A percentile compares a stretch with the other conserved stretches of the same genome.
These are phyloP conservation scores for Lumbricus terrestris DNA, from an alignment of 2,888 invertebrate species.

Conservation along the genomic window DNA sequence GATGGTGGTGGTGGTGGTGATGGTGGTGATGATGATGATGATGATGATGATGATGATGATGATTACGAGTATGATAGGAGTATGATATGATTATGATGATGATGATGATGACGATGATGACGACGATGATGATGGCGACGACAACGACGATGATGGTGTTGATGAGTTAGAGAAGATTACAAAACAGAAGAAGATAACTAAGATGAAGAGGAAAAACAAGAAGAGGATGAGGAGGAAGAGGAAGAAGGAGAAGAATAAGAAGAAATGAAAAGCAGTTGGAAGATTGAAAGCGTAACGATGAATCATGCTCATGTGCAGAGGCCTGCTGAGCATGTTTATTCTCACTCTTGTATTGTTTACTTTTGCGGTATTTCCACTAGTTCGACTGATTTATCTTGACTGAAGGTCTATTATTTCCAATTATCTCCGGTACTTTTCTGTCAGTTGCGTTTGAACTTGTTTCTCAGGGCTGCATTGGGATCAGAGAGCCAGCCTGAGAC, in stretches of 20 bases:
- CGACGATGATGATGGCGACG: too few relatives aligned
- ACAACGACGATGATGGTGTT: too few relatives aligned
- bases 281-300: not conserved
- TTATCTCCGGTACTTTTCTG: not conserved
- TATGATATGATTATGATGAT: too few relatives aligned
- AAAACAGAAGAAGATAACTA: too few relatives aligned
- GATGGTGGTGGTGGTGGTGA: too few relatives aligned
- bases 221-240: not conserved
- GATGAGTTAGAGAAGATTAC: too few relatives aligned
- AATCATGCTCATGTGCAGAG: not conserved
- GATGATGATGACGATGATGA: too few relatives aligned
- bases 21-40: too few relatives aligned
- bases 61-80: too few relatives aligned
- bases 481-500: not conserved
- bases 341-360: not conserved
- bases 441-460: not conserved
- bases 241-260: not conserved
- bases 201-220: not conserved
- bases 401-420: not conserved
- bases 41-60: too few relatives aligned
- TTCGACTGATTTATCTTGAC: not conserved
- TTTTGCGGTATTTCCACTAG: not conserved
- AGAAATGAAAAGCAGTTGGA: not conserved
- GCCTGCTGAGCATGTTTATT: not conserved
- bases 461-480: not conserved